Percentiles rank a stretch among this genome's conserved stretches.
phyloP scores from a whole-genome alignment of 2,113 vertebrate genomes.

The Mus spicilegus region DNA sequence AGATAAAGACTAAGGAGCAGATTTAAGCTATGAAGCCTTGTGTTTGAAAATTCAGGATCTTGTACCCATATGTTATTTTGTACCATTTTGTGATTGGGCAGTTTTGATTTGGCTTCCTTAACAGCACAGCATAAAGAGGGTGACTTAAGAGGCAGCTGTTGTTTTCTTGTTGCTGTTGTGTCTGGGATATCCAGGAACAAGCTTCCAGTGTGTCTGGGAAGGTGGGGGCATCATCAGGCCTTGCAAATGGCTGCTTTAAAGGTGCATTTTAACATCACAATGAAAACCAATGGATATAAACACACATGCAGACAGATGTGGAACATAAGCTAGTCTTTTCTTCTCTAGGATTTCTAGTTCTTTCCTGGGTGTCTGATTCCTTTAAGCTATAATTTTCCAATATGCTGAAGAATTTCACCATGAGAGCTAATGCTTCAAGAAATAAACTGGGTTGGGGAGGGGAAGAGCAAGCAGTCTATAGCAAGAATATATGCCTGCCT shows the following conservation, averaged over 20 bases:
- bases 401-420: neutral
- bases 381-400: neutral
- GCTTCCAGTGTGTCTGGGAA: neutral
- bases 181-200: neutral
- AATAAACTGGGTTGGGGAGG: neutral
- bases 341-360: neutral
- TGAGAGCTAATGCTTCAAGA: neutral
- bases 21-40: neutral
- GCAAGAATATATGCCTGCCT: neutral
- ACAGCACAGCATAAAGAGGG: neutral
- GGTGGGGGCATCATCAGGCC: neutral
- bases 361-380: too few species aligned
- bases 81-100: neutral
- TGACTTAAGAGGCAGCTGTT: neutral
- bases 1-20: neutral
- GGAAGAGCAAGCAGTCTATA: neutral
- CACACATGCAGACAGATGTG: neutral
- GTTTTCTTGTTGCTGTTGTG: neutral
- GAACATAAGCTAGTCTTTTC: neutral
- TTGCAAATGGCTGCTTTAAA: neutral
- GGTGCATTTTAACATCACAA: neutral
- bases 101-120: neutral
- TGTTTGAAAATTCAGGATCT: neutral
- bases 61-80: neutral
- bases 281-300: neutral